Conservation (phyloP, 2,888 invertebrate species). For the Mesoligia furuncula region DNA sequence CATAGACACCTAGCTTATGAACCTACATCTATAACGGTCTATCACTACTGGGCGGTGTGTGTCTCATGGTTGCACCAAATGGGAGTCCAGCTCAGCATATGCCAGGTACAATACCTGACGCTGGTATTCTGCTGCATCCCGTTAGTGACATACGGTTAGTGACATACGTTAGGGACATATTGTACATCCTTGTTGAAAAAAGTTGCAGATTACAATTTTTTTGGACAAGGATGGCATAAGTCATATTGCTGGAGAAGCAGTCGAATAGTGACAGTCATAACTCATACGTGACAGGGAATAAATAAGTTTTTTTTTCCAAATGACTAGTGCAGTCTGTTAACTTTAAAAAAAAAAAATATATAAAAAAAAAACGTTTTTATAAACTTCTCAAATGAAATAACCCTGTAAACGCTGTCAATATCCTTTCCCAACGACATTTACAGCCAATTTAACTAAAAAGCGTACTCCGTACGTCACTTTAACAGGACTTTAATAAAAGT, state of each 20-base stretch:
- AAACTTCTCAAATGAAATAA: conserved; percentile 4
- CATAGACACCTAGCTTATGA: too few relatives aligned
- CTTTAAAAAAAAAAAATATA: not conserved
- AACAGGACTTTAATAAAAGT: conserved; percentile 66
- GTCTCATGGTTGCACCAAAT: too few relatives aligned
- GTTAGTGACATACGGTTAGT: too few relatives aligned
- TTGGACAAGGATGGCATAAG: not conserved
- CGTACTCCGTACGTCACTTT: conserved; percentile 59
- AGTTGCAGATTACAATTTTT: not conserved
- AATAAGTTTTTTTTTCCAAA: not conserved
- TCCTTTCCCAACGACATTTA: conserved; percentile 50
- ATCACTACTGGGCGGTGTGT: too few relatives aligned
- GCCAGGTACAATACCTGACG: too few relatives aligned
- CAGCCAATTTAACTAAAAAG: conserved; percentile 59
- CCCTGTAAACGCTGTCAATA: conserved; percentile 27
- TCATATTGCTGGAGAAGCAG: not conserved
- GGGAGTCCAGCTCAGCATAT: too few relatives aligned
- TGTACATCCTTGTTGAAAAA: not conserved
- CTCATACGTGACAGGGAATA: not conserved
- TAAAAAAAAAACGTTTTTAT: not conserved
- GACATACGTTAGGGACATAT: too few relatives aligned
- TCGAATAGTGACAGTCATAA: not conserved
- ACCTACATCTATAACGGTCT: too few relatives aligned
- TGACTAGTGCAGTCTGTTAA: not conserved
- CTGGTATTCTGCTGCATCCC: too few relatives aligned